These are phyloP conservation scores for Antigone vipio DNA, from an alignment of 2,113 vertebrate species.

Conservation along the genomic window DNA sequence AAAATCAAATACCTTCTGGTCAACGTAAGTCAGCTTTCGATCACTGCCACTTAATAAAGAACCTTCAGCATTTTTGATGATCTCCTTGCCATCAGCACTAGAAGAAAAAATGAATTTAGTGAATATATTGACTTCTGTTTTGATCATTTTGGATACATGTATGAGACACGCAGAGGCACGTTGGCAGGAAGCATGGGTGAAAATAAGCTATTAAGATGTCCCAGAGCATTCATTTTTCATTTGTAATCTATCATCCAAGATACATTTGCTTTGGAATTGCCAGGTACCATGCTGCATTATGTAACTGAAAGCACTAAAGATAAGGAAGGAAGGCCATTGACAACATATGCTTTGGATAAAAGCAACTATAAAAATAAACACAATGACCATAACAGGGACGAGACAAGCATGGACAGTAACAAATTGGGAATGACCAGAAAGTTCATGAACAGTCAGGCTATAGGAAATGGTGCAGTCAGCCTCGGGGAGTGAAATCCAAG, in stretches of 20 bases:
- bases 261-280: not conserved
- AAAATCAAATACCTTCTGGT: conserved; percentile 18
- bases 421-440: not conserved
- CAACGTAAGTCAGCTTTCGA: not conserved
- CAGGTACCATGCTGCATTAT: not conserved
- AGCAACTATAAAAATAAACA: not conserved
- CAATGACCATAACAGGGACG: not conserved
- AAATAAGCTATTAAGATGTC: not conserved
- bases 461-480: not conserved
- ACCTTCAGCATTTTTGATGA: not conserved
- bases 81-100: not conserved
- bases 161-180: not conserved
- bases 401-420: not conserved
- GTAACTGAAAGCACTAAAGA: not conserved
- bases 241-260: not conserved
- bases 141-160: not conserved
- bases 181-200: not conserved
- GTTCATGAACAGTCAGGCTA: not conserved
- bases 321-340: not conserved
- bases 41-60: not conserved
- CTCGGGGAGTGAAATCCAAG: not conserved
- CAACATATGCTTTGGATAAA: conserved; percentile 9
- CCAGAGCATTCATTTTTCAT: conserved; percentile 27
- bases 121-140: not conserved
- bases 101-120: not conserved